Percentiles rank a stretch among this genome's conserved stretches.
Evolutionary conservation across 1,140 invertebrate genomes (phyloP).

Genomic region (Tyrophagus putrescentiae): DNA sequence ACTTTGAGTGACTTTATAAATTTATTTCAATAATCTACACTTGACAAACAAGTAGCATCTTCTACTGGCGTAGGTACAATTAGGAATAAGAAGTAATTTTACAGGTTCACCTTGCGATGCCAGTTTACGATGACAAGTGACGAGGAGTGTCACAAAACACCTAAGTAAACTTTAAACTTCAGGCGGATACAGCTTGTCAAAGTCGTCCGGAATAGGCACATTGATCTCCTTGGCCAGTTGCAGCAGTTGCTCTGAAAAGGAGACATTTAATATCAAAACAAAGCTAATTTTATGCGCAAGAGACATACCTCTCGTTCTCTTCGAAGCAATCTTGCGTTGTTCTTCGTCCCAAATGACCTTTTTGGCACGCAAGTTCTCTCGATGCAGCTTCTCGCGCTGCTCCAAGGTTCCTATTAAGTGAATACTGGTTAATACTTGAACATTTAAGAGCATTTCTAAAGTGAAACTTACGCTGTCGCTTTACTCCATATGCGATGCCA

Average conservation of each 20-base stretch:
- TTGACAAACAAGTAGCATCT: neutral
- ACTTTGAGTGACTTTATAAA: constrained; percentile 6
- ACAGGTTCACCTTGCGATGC: too few relatives aligned
- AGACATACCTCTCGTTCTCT: constrained; percentile 11
- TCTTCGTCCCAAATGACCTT: constrained; percentile 20
- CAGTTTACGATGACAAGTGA: too few relatives aligned
- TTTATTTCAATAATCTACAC: neutral
- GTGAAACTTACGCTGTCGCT: constrained; percentile 15
- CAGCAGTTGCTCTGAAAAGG: constrained; percentile 31
- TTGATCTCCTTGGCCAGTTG: constrained; percentile 32
- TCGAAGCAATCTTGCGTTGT: neutral
- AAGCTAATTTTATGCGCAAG: neutral
- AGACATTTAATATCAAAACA: neutral
- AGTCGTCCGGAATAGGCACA: constrained; percentile 30
- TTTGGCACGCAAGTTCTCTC: neutral
- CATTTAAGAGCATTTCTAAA: neutral
- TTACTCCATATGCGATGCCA: constrained; percentile 18
- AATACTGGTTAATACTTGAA: neutral
- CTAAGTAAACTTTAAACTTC: too few relatives aligned
- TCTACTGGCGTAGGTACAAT: too few relatives aligned
- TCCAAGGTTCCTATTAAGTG: constrained; percentile 3
- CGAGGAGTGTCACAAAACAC: too few relatives aligned
- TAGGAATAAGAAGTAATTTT: too few relatives aligned
- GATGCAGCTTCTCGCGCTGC: constrained; percentile 5
- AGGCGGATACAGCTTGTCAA: constrained; percentile 26